A percentile compares a stretch with the other conserved stretches of the same genome.
phyloP scores from a whole-genome alignment of 2,797 vertebrate genomes.

The Sebastolobus alascanus region DNA sequence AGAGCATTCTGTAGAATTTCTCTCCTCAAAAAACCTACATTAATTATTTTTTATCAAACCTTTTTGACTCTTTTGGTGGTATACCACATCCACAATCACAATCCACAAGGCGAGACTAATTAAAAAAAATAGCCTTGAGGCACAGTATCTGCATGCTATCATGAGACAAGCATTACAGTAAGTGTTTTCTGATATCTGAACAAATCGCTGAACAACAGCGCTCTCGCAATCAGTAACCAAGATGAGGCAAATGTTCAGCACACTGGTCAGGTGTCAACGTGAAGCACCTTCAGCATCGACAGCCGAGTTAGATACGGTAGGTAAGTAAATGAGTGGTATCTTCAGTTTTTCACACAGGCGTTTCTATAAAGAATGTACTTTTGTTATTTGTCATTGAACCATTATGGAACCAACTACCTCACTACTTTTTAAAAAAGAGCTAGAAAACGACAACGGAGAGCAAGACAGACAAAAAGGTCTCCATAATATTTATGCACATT shows the following conservation, averaged over 20 bases:
- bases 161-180: not conserved
- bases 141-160: constrained; percentile 15
- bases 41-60: not conserved
- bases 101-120: constrained; percentile 13
- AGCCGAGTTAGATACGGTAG: not conserved
- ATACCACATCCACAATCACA: not conserved
- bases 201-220: constrained; percentile 25
- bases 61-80: too few species aligned
- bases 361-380: not conserved
- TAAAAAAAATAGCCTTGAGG: constrained; percentile 14
- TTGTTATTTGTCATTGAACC: not conserved
- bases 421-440: not conserved
- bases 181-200: constrained; percentile 31
- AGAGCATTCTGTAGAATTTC: not conserved
- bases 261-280: constrained; percentile 8
- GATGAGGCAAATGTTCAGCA: constrained; percentile 13
- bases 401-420: not conserved
- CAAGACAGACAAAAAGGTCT: not conserved
- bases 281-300: not conserved
- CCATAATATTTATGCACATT: too few species aligned
- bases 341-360: not conserved
- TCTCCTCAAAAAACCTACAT: not conserved
- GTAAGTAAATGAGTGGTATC: not conserved
- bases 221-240: not conserved
- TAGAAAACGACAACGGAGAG: not conserved